Percentiles rank a stretch among this genome's conserved stretches.
Conservation (phyloP, 2,113 vertebrate species). For the Ochotona princeps region DNA sequence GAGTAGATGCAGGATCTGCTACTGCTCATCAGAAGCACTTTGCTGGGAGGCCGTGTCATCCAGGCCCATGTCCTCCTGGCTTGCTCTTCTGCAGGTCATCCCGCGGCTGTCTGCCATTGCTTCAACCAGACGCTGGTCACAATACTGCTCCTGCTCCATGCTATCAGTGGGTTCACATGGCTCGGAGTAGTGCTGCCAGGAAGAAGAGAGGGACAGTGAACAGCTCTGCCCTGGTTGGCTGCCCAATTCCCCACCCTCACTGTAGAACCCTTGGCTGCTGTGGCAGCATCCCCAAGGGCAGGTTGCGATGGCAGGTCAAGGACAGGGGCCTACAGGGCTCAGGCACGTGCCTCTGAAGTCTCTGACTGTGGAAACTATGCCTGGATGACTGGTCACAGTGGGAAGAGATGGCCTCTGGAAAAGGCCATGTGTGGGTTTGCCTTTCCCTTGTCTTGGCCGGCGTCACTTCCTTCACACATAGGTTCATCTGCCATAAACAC, state of each 20-base stretch:
- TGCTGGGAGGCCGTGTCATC: conserved; percentile 78
- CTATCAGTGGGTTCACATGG: conserved; percentile 46
- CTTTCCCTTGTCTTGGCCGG: background rate
- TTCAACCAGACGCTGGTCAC: rapidly evolving
- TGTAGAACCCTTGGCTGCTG: rapidly evolving
- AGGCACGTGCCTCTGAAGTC: background rate
- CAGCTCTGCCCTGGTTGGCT: rapidly evolving
- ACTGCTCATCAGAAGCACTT: conserved; percentile 67
- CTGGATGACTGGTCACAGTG: rapidly evolving
- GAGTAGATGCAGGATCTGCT: rapidly evolving
- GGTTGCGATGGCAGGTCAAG: background rate
- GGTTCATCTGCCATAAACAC: background rate
- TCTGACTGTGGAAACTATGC: no score
- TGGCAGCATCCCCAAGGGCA: background rate
- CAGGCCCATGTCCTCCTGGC: conserved; percentile 81
- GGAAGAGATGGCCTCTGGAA: background rate
- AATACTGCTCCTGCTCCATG: background rate
- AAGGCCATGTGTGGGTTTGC: background rate
- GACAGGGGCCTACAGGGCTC: background rate
- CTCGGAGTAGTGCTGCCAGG: conserved; percentile 69
- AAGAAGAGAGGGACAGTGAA: background rate
- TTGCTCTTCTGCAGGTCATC: conserved; percentile 70
- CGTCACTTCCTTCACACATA: background rate
- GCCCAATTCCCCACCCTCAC: background rate
- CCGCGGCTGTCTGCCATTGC: background rate